These are phyloP conservation scores for Xestia ashworthii DNA, from an alignment of 2,888 invertebrate genomes.

Conservation along the genomic window DNA sequence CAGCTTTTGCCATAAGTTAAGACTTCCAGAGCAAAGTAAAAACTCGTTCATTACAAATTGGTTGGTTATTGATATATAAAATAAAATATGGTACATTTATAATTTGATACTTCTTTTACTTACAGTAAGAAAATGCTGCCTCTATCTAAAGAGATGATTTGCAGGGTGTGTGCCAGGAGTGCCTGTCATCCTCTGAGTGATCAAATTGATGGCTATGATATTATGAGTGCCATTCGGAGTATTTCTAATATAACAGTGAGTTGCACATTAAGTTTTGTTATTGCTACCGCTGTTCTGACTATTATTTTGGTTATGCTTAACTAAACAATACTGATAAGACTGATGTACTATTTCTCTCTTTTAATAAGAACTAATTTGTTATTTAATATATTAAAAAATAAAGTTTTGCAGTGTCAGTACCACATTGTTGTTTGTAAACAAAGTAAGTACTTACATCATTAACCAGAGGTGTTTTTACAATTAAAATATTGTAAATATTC, in stretches of 20 bases:
- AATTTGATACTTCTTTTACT: conserved; percentile 14
- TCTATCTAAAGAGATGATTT: conserved; percentile 82
- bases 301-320: neutral
- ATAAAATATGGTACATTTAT: neutral
- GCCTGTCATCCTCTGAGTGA: conserved; percentile 83
- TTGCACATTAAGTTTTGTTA: conserved; percentile 37
- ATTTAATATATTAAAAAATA: neutral
- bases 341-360: neutral
- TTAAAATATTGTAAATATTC: neutral
- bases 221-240: conserved; percentile 82
- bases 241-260: conserved; percentile 84
- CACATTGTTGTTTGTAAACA: conserved; percentile 4
- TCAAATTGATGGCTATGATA: conserved; percentile 81
- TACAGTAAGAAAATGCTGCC: conserved; percentile 75
- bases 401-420: neutral
- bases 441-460: neutral
- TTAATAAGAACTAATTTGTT: neutral
- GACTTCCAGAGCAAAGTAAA: neutral
- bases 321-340: neutral
- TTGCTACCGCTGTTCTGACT: neutral
- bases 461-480: neutral
- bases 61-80: neutral
- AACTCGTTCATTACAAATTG: neutral
- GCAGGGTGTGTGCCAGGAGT: conserved; percentile 84
- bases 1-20: neutral